Evolutionary conservation across 2,797 vertebrate species (phyloP), one percentile per base, ranked within the genome.

Genomic region (Crocodylus rhombifer): DNA sequence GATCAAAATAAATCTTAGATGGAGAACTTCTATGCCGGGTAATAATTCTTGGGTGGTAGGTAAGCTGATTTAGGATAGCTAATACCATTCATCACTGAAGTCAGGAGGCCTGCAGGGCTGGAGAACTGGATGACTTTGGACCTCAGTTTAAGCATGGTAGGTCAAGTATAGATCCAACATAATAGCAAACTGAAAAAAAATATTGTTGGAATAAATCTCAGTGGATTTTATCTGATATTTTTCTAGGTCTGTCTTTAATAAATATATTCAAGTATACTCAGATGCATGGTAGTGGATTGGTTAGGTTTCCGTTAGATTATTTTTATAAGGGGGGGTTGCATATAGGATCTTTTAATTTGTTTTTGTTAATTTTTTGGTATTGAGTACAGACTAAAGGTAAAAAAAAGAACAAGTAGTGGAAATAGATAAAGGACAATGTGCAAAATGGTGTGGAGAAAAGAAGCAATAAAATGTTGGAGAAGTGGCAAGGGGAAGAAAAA

Each of bases 191-290:
- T 89, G 69, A 71, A 90, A 36, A 79, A 16, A 86, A 87, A 71
- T 87, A 74, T 80, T 90, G 33, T 91, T 73, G 67, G 64, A n/a
- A 75, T 36, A 95, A 90, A 84, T 16, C 62, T 79, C 28, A 85
- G 88, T 80, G 21, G 69, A 92, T 96, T 96, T 95, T 93, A 92
- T 91, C 87, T 95, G 76, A 94, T 83, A 92, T 26, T n/a, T 86
- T 81, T 14, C 71, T 23, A 28, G 57, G 67, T 5, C 42, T 64
- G 7, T 71, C 42, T 73, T 36, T 36, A 91, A 88, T 71, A 88
- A 87, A 86, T 62, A 62, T 69, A 89, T 95, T 94, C 90, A 96
- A 94, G 93, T 94, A 95, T 84, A 77, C 26, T 89, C 80, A 60
- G 23, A 79, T 79, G 42, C 83, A 76, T 96, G 90, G 94, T 94